Conservation (phyloP, 2,797 vertebrate species). For the Oryzias dopingdopingensis region DNA sequence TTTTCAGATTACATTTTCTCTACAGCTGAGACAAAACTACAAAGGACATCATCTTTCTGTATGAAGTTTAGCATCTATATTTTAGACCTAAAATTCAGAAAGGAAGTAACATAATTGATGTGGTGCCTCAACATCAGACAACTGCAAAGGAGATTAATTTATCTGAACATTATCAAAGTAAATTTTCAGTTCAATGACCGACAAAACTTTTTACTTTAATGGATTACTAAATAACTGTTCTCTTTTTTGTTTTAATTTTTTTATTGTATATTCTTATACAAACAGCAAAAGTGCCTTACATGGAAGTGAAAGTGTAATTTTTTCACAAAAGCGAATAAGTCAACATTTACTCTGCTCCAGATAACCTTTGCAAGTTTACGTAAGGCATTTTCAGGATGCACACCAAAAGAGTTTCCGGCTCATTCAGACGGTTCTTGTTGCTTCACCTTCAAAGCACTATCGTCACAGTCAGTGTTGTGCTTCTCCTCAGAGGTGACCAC, state of each 20-base stretch:
- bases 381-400: not conserved
- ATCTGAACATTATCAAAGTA: not conserved
- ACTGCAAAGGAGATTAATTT: not conserved
- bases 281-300: not conserved
- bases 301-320: not conserved
- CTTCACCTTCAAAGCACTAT: slow-evolving; percentile 4
- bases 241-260: not conserved
- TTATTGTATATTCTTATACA: not conserved
- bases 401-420: not conserved
- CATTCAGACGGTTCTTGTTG: slow-evolving; percentile 29
- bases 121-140: too few relatives aligned
- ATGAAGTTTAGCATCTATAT: not conserved
- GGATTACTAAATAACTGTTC: not conserved
- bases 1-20: not conserved
- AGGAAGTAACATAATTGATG: not conserved
- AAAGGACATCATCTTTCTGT: not conserved
- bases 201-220: not conserved
- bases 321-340: not conserved
- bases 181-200: not conserved
- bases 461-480: slow-evolving; percentile 4
- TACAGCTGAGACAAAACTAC: not conserved
- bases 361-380: not conserved
- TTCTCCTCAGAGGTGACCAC: not conserved
- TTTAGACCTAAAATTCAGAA: not conserved
- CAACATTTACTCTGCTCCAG: not conserved